phyloP scores from a whole-genome alignment of 2,888 invertebrate genomes.

The Eueremaeus valkanovi region DNA sequence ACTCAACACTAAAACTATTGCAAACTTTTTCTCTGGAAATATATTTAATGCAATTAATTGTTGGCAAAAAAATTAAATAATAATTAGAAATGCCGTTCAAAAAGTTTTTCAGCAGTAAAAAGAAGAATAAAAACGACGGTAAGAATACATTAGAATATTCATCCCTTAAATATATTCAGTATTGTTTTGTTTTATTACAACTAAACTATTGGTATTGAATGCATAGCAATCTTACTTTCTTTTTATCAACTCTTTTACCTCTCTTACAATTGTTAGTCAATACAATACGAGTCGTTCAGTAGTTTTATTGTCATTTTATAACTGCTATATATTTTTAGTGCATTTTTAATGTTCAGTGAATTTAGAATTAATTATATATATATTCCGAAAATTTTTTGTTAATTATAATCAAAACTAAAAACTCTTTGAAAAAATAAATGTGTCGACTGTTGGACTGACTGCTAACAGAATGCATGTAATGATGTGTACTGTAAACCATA shows the following conservation, averaged over 20 bases:
- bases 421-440: not conserved
- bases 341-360: too few relatives aligned
- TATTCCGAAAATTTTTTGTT: not conserved
- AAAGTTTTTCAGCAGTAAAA: constrained; percentile 16
- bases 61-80: not conserved
- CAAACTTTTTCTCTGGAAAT: not conserved
- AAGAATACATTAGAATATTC: not conserved
- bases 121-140: constrained; percentile 1
- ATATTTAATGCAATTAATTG: not conserved
- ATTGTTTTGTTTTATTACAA: not conserved
- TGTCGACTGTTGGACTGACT: too few relatives aligned
- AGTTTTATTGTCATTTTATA: not conserved
- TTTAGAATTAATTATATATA: not conserved
- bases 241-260: not conserved
- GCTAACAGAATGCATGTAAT: not conserved
- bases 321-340: too few relatives aligned
- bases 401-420: not conserved
- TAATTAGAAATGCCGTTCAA: constrained; percentile 20
- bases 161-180: not conserved
- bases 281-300: not conserved
- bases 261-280: not conserved
- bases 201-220: too few relatives aligned
- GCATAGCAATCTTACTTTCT: too few relatives aligned
- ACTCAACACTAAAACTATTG: too few relatives aligned
- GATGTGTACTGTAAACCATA: constrained; percentile 15